Evolutionary conservation across 2,888 invertebrate genomes (phyloP), one percentile per base, ranked within the genome.

Genomic region (Erpobdella octoculata): DNA sequence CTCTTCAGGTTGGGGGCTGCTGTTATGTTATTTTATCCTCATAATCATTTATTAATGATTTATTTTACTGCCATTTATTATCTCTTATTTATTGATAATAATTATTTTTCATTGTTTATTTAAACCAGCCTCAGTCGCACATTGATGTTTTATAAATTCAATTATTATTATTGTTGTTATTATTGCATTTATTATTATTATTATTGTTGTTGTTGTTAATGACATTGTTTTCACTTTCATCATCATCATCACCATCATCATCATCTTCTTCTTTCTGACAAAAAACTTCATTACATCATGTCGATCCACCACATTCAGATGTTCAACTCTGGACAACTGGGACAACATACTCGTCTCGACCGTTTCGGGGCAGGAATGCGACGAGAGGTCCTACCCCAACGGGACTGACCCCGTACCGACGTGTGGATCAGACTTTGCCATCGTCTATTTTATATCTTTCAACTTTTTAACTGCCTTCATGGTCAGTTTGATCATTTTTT

Each of bases 391-490:
- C 28, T 48, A n/a, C 36, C n/a, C 58, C 9, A 31, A 25, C 18
- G 65, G 46, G 15, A 33, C n/a, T 15, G 12, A 25, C 0, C 37
- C 64, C 9, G 35, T n/a, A 0, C 38, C 70, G n/a, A 41, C 64
- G 2, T 99, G 98, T 85, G 98, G 98, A 76, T 93, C 93, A 78
- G 92, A 93, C 81, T 87, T 98, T 80, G 94, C 97, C 78, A 97
- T 96, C 84, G 91, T 90, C 8, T 75, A 75, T 71, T 77, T 75
- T 46, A 75, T 76, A 3, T 72, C 95, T 71, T 99, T 99, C 87
- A 97, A 99, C 85, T 99, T 99, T 87, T 92, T 99, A 86, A 98
- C 97, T 87, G 98, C 98, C 71, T 98, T 99, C 88, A 89, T 99
- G 86, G 92, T 92, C 85, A 89, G 89, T 18, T 46, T n/a, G n/a